These are phyloP conservation scores for Salticus scenicus DNA, from an alignment of 2,888 invertebrate species.

Conservation along the genomic window DNA sequence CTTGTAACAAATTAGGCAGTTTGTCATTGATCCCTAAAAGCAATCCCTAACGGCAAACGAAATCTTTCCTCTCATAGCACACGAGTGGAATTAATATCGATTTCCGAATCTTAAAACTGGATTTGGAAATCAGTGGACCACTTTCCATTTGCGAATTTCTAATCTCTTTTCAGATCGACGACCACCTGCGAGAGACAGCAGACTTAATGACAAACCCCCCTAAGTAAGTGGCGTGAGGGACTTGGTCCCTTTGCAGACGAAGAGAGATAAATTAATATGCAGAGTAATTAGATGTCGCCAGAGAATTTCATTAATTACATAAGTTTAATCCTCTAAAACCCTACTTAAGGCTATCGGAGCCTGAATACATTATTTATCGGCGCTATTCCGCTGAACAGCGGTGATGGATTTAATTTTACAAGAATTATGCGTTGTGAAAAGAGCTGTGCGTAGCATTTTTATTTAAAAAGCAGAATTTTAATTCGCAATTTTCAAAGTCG, in stretches of 20 bases:
- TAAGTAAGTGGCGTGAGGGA: not conserved
- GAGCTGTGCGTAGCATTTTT: not conserved
- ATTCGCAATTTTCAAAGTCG: not conserved
- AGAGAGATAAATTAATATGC: conserved; percentile 5
- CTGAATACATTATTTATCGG: conserved; percentile 4
- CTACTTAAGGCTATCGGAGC: conserved; percentile 8
- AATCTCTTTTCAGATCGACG: not conserved
- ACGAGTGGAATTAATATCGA: conserved; percentile 16
- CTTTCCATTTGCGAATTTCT: not conserved
- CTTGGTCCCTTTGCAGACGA: not conserved
- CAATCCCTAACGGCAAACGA: not conserved
- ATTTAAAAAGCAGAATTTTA: not conserved
- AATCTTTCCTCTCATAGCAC: not conserved
- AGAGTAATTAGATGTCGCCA: not conserved
- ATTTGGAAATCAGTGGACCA: not conserved
- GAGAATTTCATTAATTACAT: conserved; percentile 12
- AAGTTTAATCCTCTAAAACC: not conserved
- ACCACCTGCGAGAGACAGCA: not conserved
- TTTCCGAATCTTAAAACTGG: not conserved
- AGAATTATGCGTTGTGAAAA: not conserved
- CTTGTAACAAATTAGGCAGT: too few species aligned
- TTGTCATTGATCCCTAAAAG: not conserved
- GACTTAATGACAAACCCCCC: not conserved
- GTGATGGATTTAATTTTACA: not conserved
- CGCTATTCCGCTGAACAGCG: not conserved